phyloP scores from a whole-genome alignment of 2,113 vertebrate genomes.

The Channa maculata region DNA sequence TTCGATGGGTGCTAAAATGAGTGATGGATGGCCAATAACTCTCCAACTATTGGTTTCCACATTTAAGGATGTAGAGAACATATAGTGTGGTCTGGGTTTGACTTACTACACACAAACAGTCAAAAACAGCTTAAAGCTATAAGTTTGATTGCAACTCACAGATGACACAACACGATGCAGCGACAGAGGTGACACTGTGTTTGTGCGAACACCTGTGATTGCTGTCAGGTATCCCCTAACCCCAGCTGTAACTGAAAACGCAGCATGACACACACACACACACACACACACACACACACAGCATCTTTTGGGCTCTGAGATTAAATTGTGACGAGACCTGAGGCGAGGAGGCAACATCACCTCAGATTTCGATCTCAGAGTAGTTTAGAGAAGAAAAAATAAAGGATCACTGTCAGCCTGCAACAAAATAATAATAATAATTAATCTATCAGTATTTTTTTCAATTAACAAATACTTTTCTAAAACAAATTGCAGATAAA shows the following conservation, averaged over 20 bases:
- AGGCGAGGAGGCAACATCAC: conserved; percentile 1
- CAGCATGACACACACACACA: conserved; percentile 53
- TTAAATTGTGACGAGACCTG: conserved; percentile 61
- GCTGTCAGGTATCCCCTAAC: conserved; percentile 26
- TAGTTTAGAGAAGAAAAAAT: conserved; percentile 2
- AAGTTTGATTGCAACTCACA: no score
- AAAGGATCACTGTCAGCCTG: neutral
- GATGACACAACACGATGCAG: conserved; percentile 3
- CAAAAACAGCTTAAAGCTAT: neutral
- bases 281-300: neutral
- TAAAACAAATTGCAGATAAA: no score
- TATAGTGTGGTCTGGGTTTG: neutral
- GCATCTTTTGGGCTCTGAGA: conserved; percentile 57
- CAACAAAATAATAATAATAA: neutral
- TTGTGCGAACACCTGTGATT: conserved; percentile 27
- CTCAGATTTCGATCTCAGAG: conserved; percentile 17
- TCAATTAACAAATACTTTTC: no score
- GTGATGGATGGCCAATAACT: no score
- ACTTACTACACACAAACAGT: neutral
- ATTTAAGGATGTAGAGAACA: no score
- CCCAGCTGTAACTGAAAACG: conserved; percentile 69
- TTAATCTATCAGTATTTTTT: no score
- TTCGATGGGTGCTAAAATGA: no score
- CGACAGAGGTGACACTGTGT: conserved; percentile 29
- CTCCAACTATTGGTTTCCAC: no score